Evolutionary conservation across 30 jellyfish, hydroid and myxozoan genomes (phyloP).

Genomic region (Pseudorhiza aurosa): DNA sequence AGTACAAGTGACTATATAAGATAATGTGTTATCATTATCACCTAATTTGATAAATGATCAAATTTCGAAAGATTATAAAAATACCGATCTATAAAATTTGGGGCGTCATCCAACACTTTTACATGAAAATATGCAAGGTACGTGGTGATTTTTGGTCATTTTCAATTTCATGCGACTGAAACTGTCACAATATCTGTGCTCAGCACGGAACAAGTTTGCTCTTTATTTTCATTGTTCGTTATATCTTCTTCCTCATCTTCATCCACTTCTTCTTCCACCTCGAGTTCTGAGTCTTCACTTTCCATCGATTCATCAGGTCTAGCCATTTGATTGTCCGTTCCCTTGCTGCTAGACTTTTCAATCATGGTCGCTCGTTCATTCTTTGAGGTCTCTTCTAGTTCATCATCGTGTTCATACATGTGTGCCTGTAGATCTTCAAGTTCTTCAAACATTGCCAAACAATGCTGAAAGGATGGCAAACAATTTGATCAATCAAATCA

Average conservation of each 20-base stretch:
- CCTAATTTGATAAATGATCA: too few species aligned
- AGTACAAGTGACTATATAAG: too few species aligned
- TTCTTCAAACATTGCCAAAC: slow-evolving; percentile 66
- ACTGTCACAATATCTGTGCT: slow-evolving; percentile 2
- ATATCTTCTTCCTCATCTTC: not conserved
- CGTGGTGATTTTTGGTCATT: too few species aligned
- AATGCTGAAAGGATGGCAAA: slow-evolving; percentile 45
- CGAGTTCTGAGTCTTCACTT: slow-evolving; percentile 35
- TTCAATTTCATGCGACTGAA: not conserved
- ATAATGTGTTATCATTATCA: too few species aligned
- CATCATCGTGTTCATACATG: slow-evolving; percentile 68
- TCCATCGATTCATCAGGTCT: slow-evolving; percentile 28
- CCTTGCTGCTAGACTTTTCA: not conserved
- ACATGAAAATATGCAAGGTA: too few species aligned
- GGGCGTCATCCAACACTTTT: too few species aligned
- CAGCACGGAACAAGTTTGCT: not conserved
- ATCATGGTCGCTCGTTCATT: slow-evolving; percentile 50
- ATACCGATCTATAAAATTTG: too few species aligned
- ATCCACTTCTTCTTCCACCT: slow-evolving; percentile 32
- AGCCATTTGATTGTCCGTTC: not conserved
- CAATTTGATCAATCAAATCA: not conserved
- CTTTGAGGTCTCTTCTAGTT: slow-evolving; percentile 1
- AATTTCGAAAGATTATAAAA: too few species aligned
- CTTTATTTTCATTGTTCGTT: not conserved
- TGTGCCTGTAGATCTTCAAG: slow-evolving; percentile 63